Evolutionary conservation across 2,797 vertebrate species (phyloP), one percentile per base, ranked within the genome.

Genomic region (Capromys pilorides): DNA sequence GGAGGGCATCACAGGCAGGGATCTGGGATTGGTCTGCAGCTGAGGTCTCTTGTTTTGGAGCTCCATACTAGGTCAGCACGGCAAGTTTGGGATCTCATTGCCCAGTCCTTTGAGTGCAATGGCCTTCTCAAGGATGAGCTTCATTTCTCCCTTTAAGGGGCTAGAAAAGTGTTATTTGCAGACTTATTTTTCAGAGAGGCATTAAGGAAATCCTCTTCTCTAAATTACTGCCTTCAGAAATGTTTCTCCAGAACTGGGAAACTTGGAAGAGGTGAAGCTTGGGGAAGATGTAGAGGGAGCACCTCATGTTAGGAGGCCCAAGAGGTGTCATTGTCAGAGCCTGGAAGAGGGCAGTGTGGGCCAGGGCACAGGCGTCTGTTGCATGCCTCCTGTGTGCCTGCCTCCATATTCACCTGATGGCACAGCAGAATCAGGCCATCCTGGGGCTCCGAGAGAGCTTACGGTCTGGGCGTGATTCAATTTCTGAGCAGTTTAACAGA

Each of bases 1-100:
- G 26, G 3, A 11, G 49, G 24, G 26, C 7, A 6, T 2, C 22
- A 0, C 2, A 2, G 1, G 41, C n/a, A 11, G 19, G 57, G 11
- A 33, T 12, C 28, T 2, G 28, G 2, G 3, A 14, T 14, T 21
- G 24, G 31, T 45, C 79, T 18, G 67, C 51, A 26, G 39, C 73
- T 4, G 45, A 75, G 61, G 41, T 78, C 51, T 78, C 5, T 51
- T 59, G 26, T 31, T 54, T 45, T 22, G 80, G 64, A 75, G 28
- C 11, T 57, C 49, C 45, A n/a, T 31, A 10, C 5, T 41, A 21
- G n/a, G 10, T 8, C 31, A 73, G 88, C 57, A 18, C 18, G 31
- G 14, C 66, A 45, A 1, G 54, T 39, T 75, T 79, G 80, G 26
- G 5, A 14, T 79, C 73, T 90, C 8, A 7, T 18, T 16, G 12